Evolutionary conservation across 2,888 invertebrate genomes (phyloP).

Genomic region (Netelia fuscicornis): DNA sequence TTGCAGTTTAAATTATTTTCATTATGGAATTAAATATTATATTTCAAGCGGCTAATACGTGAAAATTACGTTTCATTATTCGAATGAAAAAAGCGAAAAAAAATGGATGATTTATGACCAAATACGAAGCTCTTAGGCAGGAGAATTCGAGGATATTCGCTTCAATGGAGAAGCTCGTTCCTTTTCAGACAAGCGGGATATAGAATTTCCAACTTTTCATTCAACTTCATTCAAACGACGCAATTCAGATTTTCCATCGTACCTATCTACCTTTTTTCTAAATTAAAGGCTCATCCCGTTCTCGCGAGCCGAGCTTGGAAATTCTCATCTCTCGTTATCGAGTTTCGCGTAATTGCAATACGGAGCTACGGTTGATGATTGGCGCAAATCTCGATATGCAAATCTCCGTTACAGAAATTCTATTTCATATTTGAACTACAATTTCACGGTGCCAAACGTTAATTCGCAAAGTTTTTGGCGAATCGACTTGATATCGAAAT

Average conservation of each 20-base stretch:
- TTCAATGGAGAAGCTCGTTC: not conserved
- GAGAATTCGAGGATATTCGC: conserved; percentile 5
- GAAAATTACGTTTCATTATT: no score
- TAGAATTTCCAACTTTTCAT: conserved; percentile 40
- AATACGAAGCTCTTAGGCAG: not conserved
- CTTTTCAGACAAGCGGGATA: conserved; percentile 19
- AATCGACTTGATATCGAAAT: not conserved
- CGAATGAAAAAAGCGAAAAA: no score
- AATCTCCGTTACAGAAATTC: conserved; percentile 29
- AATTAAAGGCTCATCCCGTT: conserved; percentile 14
- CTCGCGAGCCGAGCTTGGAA: conserved; percentile 30
- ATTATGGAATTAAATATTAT: no score
- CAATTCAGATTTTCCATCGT: conserved; percentile 2
- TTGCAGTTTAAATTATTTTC: no score
- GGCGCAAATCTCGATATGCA: conserved; percentile 37
- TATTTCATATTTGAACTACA: not conserved
- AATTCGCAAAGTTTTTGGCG: not conserved
- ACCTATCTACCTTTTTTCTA: conserved; percentile 9
- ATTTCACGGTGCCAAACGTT: conserved; percentile 4
- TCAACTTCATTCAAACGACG: conserved; percentile 26
- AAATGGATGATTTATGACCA: not conserved
- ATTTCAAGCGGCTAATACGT: no score
- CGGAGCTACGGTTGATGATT: conserved; percentile 36
- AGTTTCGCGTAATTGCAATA: conserved; percentile 48
- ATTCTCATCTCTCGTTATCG: conserved; percentile 33